Evolutionary conservation across 2,888 invertebrate species (phyloP).

Genomic region (Polia nebulosa): DNA sequence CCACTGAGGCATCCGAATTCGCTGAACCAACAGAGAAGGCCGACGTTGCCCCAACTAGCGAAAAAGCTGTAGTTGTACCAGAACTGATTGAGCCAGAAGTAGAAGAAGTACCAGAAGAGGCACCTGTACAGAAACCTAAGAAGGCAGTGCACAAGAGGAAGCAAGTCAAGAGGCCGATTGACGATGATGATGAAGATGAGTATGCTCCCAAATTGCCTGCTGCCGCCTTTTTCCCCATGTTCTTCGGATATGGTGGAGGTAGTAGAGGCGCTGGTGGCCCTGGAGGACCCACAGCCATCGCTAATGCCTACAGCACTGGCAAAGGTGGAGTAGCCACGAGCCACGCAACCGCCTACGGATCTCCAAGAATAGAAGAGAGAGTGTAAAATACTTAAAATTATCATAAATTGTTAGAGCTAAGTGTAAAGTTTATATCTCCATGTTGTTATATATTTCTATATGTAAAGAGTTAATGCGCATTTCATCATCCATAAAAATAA

Average conservation of each 20-base stretch:
- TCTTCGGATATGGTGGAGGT: slow-evolving; percentile 89
- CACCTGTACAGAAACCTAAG: slow-evolving; percentile 77
- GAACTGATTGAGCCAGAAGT: slow-evolving; percentile 83
- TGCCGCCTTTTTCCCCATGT: slow-evolving; percentile 93
- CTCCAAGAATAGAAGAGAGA: slow-evolving; percentile 87
- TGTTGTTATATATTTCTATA: slow-evolving; percentile 63
- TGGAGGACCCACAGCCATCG: slow-evolving; percentile 93
- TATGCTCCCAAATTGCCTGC: slow-evolving; percentile 86
- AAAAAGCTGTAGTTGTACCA: slow-evolving; percentile 75
- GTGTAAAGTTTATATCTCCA: slow-evolving; percentile 63
- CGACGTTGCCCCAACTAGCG: slow-evolving; percentile 78
- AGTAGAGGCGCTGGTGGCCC: slow-evolving; percentile 89
- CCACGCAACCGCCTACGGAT: slow-evolving; percentile 94
- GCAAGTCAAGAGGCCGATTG: slow-evolving; percentile 80
- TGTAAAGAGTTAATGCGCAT: slow-evolving; percentile 59
- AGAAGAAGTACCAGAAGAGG: slow-evolving; percentile 83
- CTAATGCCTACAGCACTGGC: slow-evolving; percentile 94
- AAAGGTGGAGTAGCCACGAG: slow-evolving; percentile 94
- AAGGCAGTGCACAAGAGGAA: slow-evolving; percentile 77
- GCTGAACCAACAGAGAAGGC: slow-evolving; percentile 81
- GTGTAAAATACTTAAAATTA: slow-evolving; percentile 62
- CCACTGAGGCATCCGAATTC: slow-evolving; percentile 78
- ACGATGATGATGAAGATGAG: slow-evolving; percentile 89
- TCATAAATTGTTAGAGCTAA: slow-evolving; percentile 66
- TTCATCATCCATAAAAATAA: slow-evolving; percentile 57